Base-by-base conservation (phyloP, 1,140 invertebrate genomes). In the Parasteatoda tepidariorum region DNA sequence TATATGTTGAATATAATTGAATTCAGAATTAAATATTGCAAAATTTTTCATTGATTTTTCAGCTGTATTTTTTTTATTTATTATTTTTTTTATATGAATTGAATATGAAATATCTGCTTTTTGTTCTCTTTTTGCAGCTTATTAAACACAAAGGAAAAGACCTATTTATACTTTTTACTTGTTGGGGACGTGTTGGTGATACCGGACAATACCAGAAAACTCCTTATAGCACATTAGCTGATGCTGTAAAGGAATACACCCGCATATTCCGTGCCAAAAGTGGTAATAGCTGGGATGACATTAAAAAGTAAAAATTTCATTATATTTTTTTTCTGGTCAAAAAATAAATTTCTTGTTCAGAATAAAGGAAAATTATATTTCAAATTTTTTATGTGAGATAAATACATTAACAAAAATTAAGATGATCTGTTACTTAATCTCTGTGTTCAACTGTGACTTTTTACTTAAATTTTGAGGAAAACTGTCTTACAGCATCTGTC, bases 111-210 rank as follows among this genome's bases (percentile, higher is more conserved):
- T 84, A 18, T 62, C 31, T 48, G 18, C 3, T 64, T 18, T n/a
- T 26, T 41, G n/a, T 18, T 68, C 31, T 68, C 24, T 41, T 38
- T 9, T 84, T 85, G 24, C 68, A 90, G 89, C 83, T 91, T 41
- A 87, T 91, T 41, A 86, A 87, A 48, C 88, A 91, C 66, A 88
- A 88, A 59, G 88, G 87, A 6, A 90, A 90, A 78, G 88, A 91
- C 73, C 83, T 91, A 26, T 90, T 88, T 84, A 85, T 91, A 30
- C 84, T 92, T 33, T 91, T 91, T 85, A 92, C 90, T 31, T 87
- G 90, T 33, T 92, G 91, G 91, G 91, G 91, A n/a, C 84, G 90
- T 48, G 90, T 92, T 75, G 91, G 91, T 11, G 88, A 89, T 54
- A 85, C 70, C 5, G 90, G 91, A 15, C 89, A 90, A 84, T 90